Percentiles rank a stretch among this genome's conserved stretches.
Evolutionary conservation across 2,888 invertebrate species (phyloP).

Genomic region (Marronus borbonicus): DNA sequence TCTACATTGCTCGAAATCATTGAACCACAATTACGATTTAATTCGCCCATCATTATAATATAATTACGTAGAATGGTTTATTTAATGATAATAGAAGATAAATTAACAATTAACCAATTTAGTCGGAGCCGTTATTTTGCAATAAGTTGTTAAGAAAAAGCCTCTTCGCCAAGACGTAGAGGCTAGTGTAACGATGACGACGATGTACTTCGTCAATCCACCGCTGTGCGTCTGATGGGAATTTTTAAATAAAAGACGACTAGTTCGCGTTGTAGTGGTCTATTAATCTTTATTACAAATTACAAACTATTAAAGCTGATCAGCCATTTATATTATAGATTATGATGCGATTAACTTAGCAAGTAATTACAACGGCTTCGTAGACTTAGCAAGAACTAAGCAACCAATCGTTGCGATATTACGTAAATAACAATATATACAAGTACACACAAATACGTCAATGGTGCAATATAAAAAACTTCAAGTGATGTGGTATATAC

Average conservation of each 20-base stretch:
- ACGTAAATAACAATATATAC: constrained; percentile 22
- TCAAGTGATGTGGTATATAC: too few species aligned
- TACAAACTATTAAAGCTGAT: constrained; percentile 47
- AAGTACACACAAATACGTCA: constrained; percentile 2
- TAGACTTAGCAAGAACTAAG: constrained; percentile 1
- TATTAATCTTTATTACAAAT: constrained; percentile 42
- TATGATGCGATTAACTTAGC: constrained; percentile 29
- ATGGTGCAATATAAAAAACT: too few species aligned
- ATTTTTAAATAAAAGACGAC: constrained; percentile 37
- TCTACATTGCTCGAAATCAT: constrained; percentile 17
- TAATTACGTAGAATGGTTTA: constrained; percentile 26
- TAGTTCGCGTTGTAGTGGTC: not conserved
- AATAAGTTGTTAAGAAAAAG: constrained; percentile 20
- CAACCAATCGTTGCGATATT: not conserved
- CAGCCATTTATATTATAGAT: constrained; percentile 39
- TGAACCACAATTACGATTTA: constrained; percentile 14
- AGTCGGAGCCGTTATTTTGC: constrained; percentile 23
- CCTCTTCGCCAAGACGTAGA: not conserved
- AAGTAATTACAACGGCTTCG: constrained; percentile 20
- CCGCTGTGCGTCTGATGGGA: constrained; percentile 19
- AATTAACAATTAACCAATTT: constrained; percentile 32
- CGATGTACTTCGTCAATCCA: constrained; percentile 13
- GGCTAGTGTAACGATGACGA: constrained; percentile 7
- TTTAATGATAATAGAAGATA: constrained; percentile 34
- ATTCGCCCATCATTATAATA: constrained; percentile 24